Conservation (phyloP, 2,888 invertebrate species). For the Oscheius sp. region DNA sequence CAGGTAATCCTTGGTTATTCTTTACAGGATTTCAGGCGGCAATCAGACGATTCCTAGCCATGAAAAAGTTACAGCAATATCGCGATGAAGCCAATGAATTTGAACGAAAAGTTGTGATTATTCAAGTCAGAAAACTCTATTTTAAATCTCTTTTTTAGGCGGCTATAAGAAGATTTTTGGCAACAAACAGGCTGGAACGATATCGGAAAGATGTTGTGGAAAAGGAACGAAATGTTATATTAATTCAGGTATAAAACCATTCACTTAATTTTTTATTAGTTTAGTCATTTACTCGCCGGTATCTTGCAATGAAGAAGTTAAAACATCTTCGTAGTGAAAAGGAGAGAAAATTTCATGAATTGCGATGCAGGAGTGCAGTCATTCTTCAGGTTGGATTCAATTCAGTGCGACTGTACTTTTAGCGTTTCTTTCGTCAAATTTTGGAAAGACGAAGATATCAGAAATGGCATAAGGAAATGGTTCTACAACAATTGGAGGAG, state of each 20-base stretch:
- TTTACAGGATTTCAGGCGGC: background rate
- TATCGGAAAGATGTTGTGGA: background rate
- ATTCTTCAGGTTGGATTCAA: background rate
- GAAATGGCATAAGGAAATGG: too few species aligned
- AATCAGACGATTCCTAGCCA: too few species aligned
- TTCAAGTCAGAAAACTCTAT: background rate
- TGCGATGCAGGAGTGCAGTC: background rate
- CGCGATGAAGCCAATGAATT: too few species aligned
- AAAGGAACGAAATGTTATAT: background rate
- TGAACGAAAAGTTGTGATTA: slow-evolving; percentile 1
- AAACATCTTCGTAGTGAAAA: background rate
- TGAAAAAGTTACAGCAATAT: too few species aligned
- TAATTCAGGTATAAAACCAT: background rate
- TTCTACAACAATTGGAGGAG: too few species aligned
- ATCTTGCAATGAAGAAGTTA: background rate
- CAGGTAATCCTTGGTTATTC: background rate
- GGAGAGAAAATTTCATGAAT: background rate
- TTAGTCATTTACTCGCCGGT: background rate
- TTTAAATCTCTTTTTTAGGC: background rate
- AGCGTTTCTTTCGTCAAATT: too few species aligned
- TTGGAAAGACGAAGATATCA: too few species aligned
- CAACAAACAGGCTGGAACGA: background rate
- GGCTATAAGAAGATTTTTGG: background rate
- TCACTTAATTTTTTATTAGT: background rate
- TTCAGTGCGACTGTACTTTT: too few species aligned